Evolutionary conservation across 2,797 vertebrate genomes (phyloP), one percentile per base, ranked within the genome.

Genomic region (Neomorphus geoffroyi): DNA sequence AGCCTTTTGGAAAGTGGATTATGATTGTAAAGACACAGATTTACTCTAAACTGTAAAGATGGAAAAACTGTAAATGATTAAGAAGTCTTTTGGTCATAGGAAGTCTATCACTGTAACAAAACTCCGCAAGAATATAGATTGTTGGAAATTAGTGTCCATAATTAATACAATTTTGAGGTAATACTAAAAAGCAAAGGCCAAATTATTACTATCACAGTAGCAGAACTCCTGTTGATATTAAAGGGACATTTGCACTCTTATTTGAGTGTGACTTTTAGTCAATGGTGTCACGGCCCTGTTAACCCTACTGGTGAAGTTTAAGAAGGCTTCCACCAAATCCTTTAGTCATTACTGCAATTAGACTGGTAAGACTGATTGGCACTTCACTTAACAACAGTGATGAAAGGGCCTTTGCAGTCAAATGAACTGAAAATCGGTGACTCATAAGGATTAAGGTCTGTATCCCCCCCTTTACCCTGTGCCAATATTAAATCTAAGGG

Each of bases 311-410:
- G 32, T 69, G 43, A 82, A 74, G 26, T 95, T 82, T 87, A 84
- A 85, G 93, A 87, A 72, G 54, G 21, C 27, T 90, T 48, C 37
- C 54, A 85, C 39, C 21, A 90, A 87, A 90, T 69, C 0, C 1
- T 83, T 74, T 64, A 77, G 66, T 93, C 77, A 95, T 96, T 96
- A 96, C 37, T 87, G 64, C 92, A 94, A 96, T 96, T 96, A 93
- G 72, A 85, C 30, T 83, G 87, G 13, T 66, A 94, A 82, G 72
- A 65, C 69, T 96, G 94, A 96, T 74, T 88, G 86, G n/a, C 80
- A 89, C 3, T 18, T 92, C 67, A 56, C 51, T 62, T 88, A 94
- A 74, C 37, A 86, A 53, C 24, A 64, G 53, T 50, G 69, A 62
- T 67, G 87, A 90, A 95, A 83, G 35, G 43, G 33, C 11, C 6